phyloP scores from a whole-genome alignment of 2,113 vertebrate genomes.

The Takifugu bimaculatus region DNA sequence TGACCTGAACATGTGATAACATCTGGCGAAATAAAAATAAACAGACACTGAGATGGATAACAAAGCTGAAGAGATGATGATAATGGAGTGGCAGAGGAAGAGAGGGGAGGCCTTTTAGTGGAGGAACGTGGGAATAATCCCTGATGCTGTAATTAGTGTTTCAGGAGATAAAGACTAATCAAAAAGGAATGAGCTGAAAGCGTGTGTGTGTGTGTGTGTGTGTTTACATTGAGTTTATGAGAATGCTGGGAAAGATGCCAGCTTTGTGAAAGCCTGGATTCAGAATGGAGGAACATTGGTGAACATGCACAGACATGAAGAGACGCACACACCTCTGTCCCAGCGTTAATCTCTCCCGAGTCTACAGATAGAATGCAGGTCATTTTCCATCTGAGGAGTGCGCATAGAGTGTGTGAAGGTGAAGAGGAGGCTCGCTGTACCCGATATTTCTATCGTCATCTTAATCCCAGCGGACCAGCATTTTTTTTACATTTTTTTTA shows the following conservation, averaged over 20 bases:
- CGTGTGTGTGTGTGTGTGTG: slow-evolving; percentile 18
- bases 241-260: slow-evolving; percentile 53
- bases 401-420: too few relatives aligned
- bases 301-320: slow-evolving; percentile 21
- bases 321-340: slow-evolving; percentile 2
- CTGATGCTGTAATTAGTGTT: slow-evolving; percentile 60
- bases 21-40: neutral
- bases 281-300: slow-evolving; percentile 41
- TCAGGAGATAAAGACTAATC: slow-evolving; percentile 37
- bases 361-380: too few relatives aligned
- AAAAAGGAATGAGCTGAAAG: neutral
- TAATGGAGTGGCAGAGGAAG: neutral
- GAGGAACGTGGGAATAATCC: slow-evolving; percentile 40
- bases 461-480: too few relatives aligned
- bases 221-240: slow-evolving; percentile 60
- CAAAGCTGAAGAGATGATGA: slow-evolving; percentile 22
- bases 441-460: too few relatives aligned
- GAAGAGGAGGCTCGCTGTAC: too few relatives aligned
- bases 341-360: neutral
- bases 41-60: slow-evolving; percentile 2
- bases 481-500: too few relatives aligned
- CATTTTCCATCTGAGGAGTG: too few relatives aligned
- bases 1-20: slow-evolving; percentile 22
- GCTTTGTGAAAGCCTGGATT: slow-evolving; percentile 52
- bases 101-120: slow-evolving; percentile 9